These are phyloP conservation scores for Anomalospiza imberbis DNA, from an alignment of 2,797 vertebrate species.

Conservation along the genomic window DNA sequence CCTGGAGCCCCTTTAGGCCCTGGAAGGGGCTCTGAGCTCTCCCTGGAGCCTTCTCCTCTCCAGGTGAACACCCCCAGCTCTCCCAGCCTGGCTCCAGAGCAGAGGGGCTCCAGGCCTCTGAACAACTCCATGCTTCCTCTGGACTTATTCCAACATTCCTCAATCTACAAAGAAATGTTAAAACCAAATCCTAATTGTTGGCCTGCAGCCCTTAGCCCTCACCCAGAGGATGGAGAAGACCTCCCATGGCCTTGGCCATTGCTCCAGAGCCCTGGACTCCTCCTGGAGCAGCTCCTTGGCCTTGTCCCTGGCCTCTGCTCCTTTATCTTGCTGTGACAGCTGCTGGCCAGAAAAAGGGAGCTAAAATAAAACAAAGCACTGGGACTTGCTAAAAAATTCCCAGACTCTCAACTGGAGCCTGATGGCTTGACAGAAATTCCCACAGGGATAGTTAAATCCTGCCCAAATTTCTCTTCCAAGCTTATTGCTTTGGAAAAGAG, in stretches of 20 bases:
- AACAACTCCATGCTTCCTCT: neutral
- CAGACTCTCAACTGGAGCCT: neutral
- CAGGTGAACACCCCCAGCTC: neutral
- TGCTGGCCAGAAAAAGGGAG: neutral
- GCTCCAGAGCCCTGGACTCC: neutral
- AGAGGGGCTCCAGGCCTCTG: neutral
- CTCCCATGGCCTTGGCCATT: neutral
- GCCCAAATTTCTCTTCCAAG: neutral
- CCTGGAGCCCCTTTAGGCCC: neutral
- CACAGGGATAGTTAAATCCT: neutral
- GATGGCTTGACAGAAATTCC: neutral
- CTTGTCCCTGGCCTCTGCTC: neutral
- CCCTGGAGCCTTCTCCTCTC: neutral
- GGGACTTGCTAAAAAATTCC: neutral
- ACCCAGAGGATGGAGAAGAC: neutral
- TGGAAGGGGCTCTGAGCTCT: neutral
- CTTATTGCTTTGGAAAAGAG: neutral
- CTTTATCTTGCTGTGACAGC: neutral
- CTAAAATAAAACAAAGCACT: neutral
- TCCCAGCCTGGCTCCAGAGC: neutral
- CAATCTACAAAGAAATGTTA: neutral
- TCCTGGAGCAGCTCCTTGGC: neutral
- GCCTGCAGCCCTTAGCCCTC: neutral
- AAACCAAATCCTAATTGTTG: neutral
- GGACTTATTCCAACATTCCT: neutral